Evolutionary conservation across 1,140 invertebrate genomes (phyloP).

Genomic region (Elymnias hypermnestra): DNA sequence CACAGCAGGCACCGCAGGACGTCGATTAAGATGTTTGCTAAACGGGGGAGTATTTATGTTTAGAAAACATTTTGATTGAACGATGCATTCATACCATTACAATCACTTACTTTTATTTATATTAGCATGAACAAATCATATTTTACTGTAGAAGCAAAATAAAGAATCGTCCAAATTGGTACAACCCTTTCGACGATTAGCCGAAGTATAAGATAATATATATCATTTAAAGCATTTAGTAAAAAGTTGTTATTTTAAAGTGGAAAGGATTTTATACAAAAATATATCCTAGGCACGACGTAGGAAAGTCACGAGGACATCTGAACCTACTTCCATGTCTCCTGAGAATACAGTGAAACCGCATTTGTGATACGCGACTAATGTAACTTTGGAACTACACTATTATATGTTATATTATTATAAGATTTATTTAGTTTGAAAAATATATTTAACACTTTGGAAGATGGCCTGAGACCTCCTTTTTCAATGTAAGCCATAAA

Average conservation of each 20-base stretch:
- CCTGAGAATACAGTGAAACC: conserved; percentile 21
- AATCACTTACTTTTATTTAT: too few species aligned
- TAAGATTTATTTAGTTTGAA: background rate
- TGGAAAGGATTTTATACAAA: background rate
- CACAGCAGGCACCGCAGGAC: conserved; percentile 35
- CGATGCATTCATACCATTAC: too few species aligned
- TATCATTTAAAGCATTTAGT: too few species aligned
- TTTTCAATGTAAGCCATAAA: too few species aligned
- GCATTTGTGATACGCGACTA: conserved; percentile 16
- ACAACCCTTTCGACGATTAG: background rate
- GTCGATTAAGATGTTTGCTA: conserved; percentile 32
- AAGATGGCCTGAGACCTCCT: too few species aligned
- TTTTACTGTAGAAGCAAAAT: too few species aligned
- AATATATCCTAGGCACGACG: background rate
- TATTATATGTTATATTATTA: too few species aligned
- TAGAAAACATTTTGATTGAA: too few species aligned
- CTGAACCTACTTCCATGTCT: conserved; percentile 2
- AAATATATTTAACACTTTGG: background rate
- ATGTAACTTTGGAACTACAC: background rate
- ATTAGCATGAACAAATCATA: too few species aligned
- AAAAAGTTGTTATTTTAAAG: too few species aligned
- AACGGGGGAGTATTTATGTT: conserved; percentile 19
- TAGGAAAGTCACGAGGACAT: background rate
- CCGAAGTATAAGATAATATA: background rate
- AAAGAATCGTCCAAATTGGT: background rate